These are phyloP conservation scores for Empidonax traillii DNA, from an alignment of 2,113 vertebrate species.

Conservation along the genomic window DNA sequence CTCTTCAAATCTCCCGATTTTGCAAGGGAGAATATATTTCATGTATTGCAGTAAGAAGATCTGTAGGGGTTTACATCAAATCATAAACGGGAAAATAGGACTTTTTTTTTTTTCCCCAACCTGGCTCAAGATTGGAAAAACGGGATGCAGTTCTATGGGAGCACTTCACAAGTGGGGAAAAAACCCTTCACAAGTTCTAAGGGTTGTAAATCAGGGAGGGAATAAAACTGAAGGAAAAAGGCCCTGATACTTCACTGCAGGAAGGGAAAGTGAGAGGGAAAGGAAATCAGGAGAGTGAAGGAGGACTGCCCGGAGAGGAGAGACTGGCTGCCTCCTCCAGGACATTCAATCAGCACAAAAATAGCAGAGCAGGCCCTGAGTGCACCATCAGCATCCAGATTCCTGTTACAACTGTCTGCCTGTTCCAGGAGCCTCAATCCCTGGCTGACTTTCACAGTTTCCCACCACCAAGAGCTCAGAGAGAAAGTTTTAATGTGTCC, in stretches of 20 bases:
- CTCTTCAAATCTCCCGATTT: not conserved
- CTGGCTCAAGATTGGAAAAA: not conserved
- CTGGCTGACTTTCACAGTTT: not conserved
- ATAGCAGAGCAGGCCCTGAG: not conserved
- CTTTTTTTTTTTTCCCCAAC: not conserved
- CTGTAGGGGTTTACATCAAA: not conserved
- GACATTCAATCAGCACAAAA: not conserved
- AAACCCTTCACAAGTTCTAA: not conserved
- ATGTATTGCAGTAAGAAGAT: not conserved
- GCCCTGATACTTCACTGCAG: not conserved
- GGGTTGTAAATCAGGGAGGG: not conserved
- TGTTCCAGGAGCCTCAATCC: not conserved
- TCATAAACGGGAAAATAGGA: not conserved
- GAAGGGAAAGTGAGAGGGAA: not conserved
- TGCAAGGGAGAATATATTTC: not conserved
- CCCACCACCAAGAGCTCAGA: not conserved
- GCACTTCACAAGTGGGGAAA: not conserved
- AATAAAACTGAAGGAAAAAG: not conserved
- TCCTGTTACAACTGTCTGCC: not conserved
- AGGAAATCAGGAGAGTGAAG: not conserved
- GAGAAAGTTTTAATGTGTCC: not conserved
- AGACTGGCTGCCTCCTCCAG: not conserved
- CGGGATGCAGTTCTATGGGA: not conserved
- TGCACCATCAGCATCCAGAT: conserved; percentile 18
- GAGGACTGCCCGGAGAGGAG: not conserved